Base-by-base conservation (phyloP, 1,140 invertebrate species). In the Cherax destructor region DNA sequence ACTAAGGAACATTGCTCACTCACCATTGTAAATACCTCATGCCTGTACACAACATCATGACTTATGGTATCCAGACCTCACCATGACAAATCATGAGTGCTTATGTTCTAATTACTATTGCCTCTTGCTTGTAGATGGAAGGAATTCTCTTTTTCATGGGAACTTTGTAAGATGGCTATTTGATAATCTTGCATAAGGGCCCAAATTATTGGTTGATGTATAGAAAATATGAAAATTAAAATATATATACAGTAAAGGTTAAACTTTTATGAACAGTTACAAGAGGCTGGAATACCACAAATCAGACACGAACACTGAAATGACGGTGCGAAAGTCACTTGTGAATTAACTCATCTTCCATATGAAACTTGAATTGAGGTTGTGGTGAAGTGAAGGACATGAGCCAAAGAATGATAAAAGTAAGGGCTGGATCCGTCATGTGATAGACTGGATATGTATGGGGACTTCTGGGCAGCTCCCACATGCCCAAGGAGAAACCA, bases 1-100 rank as follows among this genome's bases (percentile, higher is more conserved):
- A 81, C 78, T 52, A 59, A 56, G 78, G 87, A 50, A 80, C 79
- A 88, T 88, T 88, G 88, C 88, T 56, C 89, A 86, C 89, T 91
- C 89, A 80, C 61, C 80, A 86, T 80, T 91, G 89, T 91, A 91
- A 85, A 91, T 91, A 91, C 89, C 89, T 91, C 89, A 91, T 91
- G 83, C 56, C 84, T 90, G 81, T 84, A 90, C 88, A 90, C 88
- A 84, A 80, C 83, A 79, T 86, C 83, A 86, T 91, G 89, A 86
- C 89, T 65, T 80, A 50, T 86, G 83, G 78, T 83, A 74, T 86
- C 83, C 89, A 90, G 88, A 84, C 88, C 81, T 83, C 88, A 90
- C 88, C 88, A 83, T 84, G 81, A 83, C 80, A 90, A 50, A 84
- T 77, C 80, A 78, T 88, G 78, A 88, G 65, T 88, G 87, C 79